Conservation (phyloP, 2,113 vertebrate genomes). For the Gambusia affinis region DNA sequence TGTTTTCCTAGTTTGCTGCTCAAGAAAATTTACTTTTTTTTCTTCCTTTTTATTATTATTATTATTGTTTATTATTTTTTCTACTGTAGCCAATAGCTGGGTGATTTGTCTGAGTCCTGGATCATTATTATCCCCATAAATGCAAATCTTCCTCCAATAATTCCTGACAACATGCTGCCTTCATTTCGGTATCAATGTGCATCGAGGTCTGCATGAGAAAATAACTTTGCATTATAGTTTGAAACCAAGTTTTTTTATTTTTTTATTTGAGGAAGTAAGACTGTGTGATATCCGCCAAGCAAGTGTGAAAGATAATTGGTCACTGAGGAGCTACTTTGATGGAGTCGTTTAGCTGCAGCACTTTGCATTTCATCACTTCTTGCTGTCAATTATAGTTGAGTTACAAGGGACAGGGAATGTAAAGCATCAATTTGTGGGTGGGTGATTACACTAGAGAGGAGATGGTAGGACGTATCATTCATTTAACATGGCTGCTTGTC, state of each 20-base stretch:
- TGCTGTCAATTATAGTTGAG: conserved; percentile 77
- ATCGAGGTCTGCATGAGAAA: neutral
- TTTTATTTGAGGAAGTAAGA: neutral
- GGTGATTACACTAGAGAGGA: conserved; percentile 68
- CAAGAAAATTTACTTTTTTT: too few relatives aligned
- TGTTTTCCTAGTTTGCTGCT: too few relatives aligned
- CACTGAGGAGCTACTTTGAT: conserved; percentile 65
- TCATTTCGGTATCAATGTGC: too few relatives aligned
- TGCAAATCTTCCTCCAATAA: too few relatives aligned
- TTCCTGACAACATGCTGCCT: too few relatives aligned
- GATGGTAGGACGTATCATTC: conserved; percentile 67
- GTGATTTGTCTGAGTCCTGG: too few relatives aligned
- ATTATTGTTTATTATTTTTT: too few relatives aligned
- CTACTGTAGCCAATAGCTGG: too few relatives aligned
- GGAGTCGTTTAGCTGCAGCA: conserved; percentile 70
- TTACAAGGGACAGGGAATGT: conserved; percentile 72
- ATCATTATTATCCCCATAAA: too few relatives aligned
- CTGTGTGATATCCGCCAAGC: conserved; percentile 43
- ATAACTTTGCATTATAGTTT: neutral
- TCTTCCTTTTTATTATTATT: too few relatives aligned
- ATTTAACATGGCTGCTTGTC: conserved; percentile 70
- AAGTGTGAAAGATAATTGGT: conserved; percentile 70
- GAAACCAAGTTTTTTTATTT: conserved; percentile 38
- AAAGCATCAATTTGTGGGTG: conserved; percentile 71
- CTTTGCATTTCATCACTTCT: conserved; percentile 77